Evolutionary conservation across 1,140 invertebrate genomes (phyloP).

Genomic region (Aphidius gifuensis): DNA sequence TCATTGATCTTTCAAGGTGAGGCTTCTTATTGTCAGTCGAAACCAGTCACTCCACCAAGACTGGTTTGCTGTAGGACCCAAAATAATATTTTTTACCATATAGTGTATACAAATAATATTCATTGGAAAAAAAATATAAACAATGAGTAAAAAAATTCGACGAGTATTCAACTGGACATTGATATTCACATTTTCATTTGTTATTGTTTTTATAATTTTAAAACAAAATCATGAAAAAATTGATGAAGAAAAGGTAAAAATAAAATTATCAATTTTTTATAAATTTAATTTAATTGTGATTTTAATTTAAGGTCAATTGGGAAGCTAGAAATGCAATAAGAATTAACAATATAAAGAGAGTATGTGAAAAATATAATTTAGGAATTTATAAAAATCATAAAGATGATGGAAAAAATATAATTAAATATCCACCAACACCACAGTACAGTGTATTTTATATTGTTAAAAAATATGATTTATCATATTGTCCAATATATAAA

Average conservation of each 20-base stretch:
- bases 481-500: conserved; percentile 62
- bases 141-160: too few species aligned
- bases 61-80: not conserved
- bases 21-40: conserved; percentile 17
- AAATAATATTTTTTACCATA: not conserved
- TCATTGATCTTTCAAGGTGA: conserved; percentile 30
- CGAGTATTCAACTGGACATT: too few species aligned
- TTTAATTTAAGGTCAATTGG: conserved; percentile 11
- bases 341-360: conserved; percentile 36
- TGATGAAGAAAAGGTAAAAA: not conserved
- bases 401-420: conserved; percentile 14
- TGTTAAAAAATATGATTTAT: conserved; percentile 50
- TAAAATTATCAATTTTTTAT: too few species aligned
- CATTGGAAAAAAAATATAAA: too few species aligned
- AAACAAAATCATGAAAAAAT: not conserved
- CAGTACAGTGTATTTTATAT: conserved; percentile 57
- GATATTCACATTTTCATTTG: too few species aligned
- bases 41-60: not conserved
- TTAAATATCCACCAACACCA: conserved; percentile 56
- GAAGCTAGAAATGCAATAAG: conserved; percentile 41
- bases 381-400: conserved; percentile 41
- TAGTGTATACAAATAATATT: too few species aligned
- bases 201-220: not conserved
- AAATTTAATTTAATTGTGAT: too few species aligned
- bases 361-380: conserved; percentile 52